Percentiles rank a stretch among this genome's conserved stretches.
These are phyloP conservation scores for Papilio aristodemus DNA, from an alignment of 1,140 invertebrate genomes.

Conservation along the genomic window DNA sequence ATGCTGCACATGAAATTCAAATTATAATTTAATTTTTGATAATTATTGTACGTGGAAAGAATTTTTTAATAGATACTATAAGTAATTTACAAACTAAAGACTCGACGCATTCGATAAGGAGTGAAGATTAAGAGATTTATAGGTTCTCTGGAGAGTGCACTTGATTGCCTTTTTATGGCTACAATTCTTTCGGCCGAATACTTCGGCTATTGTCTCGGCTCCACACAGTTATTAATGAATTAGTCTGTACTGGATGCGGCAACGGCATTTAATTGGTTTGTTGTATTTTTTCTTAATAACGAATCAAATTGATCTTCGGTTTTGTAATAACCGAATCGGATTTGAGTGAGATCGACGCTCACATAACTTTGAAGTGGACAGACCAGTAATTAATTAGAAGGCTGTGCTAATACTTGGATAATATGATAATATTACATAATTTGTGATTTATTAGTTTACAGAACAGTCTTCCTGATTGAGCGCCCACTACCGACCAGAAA, in stretches of 20 bases:
- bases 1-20: neutral
- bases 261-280: neutral
- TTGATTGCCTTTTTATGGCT: constrained; percentile 59
- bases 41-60: constrained; percentile 54
- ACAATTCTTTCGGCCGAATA: constrained; percentile 35
- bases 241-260: constrained; percentile 10
- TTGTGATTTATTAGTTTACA: neutral
- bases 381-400: neutral
- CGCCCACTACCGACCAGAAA: no score
- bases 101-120: constrained; percentile 60
- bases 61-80: constrained; percentile 69
- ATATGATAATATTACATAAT: neutral
- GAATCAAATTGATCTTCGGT: neutral
- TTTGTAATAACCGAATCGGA: neutral
- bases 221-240: constrained; percentile 50
- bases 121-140: constrained; percentile 64
- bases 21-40: constrained; percentile 8
- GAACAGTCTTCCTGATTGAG: no score
- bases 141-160: constrained; percentile 45
- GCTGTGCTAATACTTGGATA: neutral
- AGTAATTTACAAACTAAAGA: constrained; percentile 54
- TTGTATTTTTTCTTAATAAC: neutral
- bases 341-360: neutral
- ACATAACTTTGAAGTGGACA: neutral
- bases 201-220: constrained; percentile 46